Conservation (phyloP, 2,888 invertebrate genomes). For the Scaptomyza cyrtandrae region DNA sequence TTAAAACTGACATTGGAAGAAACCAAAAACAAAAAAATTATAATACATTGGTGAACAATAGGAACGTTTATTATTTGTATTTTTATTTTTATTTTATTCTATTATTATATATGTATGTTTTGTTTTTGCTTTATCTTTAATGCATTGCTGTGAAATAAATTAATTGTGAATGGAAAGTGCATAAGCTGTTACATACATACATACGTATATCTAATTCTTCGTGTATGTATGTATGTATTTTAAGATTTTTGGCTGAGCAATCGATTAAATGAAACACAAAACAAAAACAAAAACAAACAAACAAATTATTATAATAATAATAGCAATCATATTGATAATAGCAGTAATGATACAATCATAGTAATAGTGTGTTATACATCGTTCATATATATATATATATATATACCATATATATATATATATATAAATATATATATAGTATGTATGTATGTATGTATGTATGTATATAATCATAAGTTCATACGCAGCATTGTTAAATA, state of each 20-base stretch:
- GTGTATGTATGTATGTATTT: background rate
- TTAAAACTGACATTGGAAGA: background rate
- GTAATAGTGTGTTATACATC: slow-evolving; percentile 56
- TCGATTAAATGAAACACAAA: slow-evolving; percentile 15
- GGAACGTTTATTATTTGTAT: slow-evolving; percentile 35
- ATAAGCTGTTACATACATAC: background rate
- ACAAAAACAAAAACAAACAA: background rate
- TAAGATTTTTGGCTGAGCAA: slow-evolving; percentile 39
- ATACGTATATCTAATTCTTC: background rate
- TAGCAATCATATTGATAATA: slow-evolving; percentile 33
- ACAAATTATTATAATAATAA: slow-evolving; percentile 14
- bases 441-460: slow-evolving; percentile 28
- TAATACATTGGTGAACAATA: slow-evolving; percentile 28
- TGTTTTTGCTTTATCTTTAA: background rate
- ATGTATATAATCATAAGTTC: slow-evolving; percentile 82
- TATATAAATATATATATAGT: slow-evolving; percentile 57
- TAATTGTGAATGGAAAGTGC: slow-evolving; percentile 22
- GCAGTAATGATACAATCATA: slow-evolving; percentile 41
- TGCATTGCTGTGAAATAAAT: slow-evolving; percentile 26
- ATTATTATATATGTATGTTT: background rate
- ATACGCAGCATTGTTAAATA: slow-evolving; percentile 81
- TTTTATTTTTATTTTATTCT: background rate
- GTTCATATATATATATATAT: slow-evolving; percentile 32
- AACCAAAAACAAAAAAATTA: slow-evolving; percentile 2
- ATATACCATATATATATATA: slow-evolving; percentile 42